Percentiles rank a stretch among this genome's conserved stretches.
These are phyloP conservation scores for Pseudopipra pipra DNA, from an alignment of 2,113 vertebrate genomes.

Conservation along the genomic window DNA sequence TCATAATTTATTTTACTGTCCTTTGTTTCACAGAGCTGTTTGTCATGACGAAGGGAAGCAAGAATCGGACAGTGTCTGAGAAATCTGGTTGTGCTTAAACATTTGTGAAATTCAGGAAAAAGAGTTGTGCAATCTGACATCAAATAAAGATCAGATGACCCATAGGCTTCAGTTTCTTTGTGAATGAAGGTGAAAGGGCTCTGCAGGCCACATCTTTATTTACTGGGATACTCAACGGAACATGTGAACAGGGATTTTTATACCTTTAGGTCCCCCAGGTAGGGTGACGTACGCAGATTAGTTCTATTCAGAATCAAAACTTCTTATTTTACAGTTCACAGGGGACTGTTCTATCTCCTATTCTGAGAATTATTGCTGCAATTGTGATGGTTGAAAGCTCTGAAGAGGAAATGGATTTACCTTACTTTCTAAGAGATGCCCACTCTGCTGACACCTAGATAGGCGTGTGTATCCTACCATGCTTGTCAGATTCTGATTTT, in stretches of 20 bases:
- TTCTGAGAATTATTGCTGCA: not conserved
- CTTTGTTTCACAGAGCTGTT: constrained; percentile 27
- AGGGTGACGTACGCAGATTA: not conserved
- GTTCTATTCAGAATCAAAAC: not conserved
- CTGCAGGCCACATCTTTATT: not conserved
- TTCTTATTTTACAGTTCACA: not conserved
- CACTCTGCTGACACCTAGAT: not conserved
- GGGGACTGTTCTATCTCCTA: not conserved
- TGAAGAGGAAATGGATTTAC: not conserved
- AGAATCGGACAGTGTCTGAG: not conserved
- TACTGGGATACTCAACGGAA: not conserved
- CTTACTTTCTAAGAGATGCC: not conserved
- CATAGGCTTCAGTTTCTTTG: not conserved
- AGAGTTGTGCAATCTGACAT: not conserved
- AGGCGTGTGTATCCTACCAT: no score
- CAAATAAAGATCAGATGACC: constrained; percentile 8
- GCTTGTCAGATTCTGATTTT: not conserved
- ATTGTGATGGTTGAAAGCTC: not conserved
- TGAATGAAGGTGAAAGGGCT: constrained; percentile 12
- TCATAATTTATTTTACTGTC: not conserved
- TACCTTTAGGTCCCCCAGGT: not conserved
- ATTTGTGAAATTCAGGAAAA: constrained; percentile 49
- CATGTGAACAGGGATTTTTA: not conserved
- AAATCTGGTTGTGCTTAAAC: constrained; percentile 48
- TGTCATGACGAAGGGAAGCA: not conserved